Evolutionary conservation across 2,113 vertebrate genomes (phyloP), one percentile per base, ranked within the genome.

Genomic region (Archilochus colubris): DNA sequence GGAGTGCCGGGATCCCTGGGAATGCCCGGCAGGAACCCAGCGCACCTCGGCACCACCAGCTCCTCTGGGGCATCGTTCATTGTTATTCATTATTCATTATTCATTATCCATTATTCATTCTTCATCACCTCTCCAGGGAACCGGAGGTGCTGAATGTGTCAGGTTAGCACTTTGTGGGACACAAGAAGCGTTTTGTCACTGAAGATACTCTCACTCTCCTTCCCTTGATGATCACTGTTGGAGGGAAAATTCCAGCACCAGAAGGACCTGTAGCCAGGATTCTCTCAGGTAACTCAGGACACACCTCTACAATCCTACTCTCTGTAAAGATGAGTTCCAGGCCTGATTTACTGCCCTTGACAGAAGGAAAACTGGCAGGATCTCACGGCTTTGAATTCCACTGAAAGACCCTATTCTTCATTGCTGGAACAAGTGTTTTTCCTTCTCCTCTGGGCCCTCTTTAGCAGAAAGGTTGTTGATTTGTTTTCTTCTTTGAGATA

Each of bases 131-230:
- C 88, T 54, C 89, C 58, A 5, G 75, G 79, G 86, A 85, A 50
- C 66, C 11, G 18, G 23, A 67, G 77, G 81, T 48, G 82, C 67
- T 78, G 12, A 18, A 55, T 21, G 81, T 78, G 89, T n/a, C 95
- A 88, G 69, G 15, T 48, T 38, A 75, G 76, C 23, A 4, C 76
- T 91, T 61, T 78, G 89, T 84, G 88, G 89, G 91, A 94, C 84
- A 82, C 21, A 9, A 64, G 88, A 25, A 88, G n/a, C 17, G 6
- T 92, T 96, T 92, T 93, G 91, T 89, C 84, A 63, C 13, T 86
- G 85, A 74, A 51, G 84, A 70, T 53, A 44, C 59, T 82, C 50
- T 89, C 43, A 3, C 38, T 82, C n/a, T 68, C 50, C 59, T 93
- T 50, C 67, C 79, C 82, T 54, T 69, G 77, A 24, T 1, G 67